Evolutionary conservation across 2,113 vertebrate species (phyloP), one percentile per base, ranked within the genome.

Genomic region (Anarhynchus alexandrinus): DNA sequence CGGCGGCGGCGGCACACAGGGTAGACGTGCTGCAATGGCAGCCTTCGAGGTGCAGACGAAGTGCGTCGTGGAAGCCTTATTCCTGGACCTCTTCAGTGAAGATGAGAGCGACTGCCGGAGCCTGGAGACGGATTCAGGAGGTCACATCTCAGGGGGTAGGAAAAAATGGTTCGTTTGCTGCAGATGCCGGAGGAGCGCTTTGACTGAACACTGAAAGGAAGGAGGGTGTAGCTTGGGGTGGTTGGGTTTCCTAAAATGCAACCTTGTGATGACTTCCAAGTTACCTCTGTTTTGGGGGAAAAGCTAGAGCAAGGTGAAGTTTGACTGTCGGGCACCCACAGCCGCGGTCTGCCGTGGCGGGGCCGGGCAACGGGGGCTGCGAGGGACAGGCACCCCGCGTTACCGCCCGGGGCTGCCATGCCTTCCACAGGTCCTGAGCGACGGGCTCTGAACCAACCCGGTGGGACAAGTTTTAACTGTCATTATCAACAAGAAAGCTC

Each of bases 31-130:
- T 18, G 87, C 73, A 17, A 98, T 98, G 97, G 96, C 71, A 8
- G 94, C 93, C 26, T 98, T 98, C 38, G 97, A 98, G 93, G 70
- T 96, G 52, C 97, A 98, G 95, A 97, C 97, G 0, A 64, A 90
- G 18, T 49, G 54, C 2, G 23, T 97, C 8, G 64, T 97, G 76
- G 40, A 96, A 15, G 54, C 82, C 52, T 87, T 98, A 9, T 77
- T 97, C 21, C 4, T 0, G 10, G 92, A 95, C 19, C 69, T 97
- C 40, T 16, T 58, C 2, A 3, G 7, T 1, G 17, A 47, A 3
- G 7, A 51, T 0, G 8, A 5, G 6, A 8, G 2, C 13, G 8
- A 4, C 27, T 67, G 5, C 51, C 70, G 85, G 38, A 6, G 4
- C 45, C 65, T 95, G 58, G 20, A 72, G 36, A 26, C 17, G 0